Conservation (phyloP, 2,113 vertebrate genomes). For the Trochalopteron elliotii region DNA sequence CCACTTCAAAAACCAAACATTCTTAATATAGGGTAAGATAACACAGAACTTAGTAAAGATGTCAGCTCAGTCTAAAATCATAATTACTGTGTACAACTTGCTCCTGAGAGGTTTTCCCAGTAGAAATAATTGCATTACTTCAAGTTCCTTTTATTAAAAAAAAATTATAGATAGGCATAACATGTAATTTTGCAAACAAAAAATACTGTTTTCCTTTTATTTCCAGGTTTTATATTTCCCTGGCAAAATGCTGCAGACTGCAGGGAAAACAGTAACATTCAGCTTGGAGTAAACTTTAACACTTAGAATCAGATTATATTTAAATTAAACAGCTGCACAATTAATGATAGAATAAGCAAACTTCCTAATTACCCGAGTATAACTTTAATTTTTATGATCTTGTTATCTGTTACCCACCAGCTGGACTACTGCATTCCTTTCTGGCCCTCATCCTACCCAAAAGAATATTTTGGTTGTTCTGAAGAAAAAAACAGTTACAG, state of each 20-base stretch:
- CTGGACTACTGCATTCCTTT: slow-evolving; percentile 7
- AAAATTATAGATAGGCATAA: slow-evolving; percentile 60
- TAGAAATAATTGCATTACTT: slow-evolving; percentile 67
- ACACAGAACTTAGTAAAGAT: slow-evolving; percentile 66
- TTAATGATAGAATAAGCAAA: slow-evolving; percentile 59
- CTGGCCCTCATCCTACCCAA: not conserved
- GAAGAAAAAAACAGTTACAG: not conserved
- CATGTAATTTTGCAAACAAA: slow-evolving; percentile 67
- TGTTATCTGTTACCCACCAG: slow-evolving; percentile 51
- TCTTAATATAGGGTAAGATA: slow-evolving; percentile 70
- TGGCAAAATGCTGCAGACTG: slow-evolving; percentile 48
- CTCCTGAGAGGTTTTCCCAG: slow-evolving; percentile 62
- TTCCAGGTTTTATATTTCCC: slow-evolving; percentile 58
- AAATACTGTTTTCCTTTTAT: slow-evolving; percentile 60
- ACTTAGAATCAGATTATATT: slow-evolving; percentile 60
- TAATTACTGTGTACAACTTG: slow-evolving; percentile 69
- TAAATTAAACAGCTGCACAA: slow-evolving; percentile 63
- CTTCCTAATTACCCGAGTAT: slow-evolving; percentile 47
- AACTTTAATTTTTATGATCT: slow-evolving; percentile 44
- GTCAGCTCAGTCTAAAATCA: slow-evolving; percentile 68
- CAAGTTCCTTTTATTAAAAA: slow-evolving; percentile 63
- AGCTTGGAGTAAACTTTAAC: slow-evolving; percentile 34
- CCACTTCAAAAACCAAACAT: slow-evolving; percentile 66
- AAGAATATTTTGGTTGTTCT: not conserved
- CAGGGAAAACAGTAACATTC: slow-evolving; percentile 41